Evolutionary conservation across 2,797 vertebrate genomes (phyloP).

Genomic region (Alcedo quadribrachys): DNA sequence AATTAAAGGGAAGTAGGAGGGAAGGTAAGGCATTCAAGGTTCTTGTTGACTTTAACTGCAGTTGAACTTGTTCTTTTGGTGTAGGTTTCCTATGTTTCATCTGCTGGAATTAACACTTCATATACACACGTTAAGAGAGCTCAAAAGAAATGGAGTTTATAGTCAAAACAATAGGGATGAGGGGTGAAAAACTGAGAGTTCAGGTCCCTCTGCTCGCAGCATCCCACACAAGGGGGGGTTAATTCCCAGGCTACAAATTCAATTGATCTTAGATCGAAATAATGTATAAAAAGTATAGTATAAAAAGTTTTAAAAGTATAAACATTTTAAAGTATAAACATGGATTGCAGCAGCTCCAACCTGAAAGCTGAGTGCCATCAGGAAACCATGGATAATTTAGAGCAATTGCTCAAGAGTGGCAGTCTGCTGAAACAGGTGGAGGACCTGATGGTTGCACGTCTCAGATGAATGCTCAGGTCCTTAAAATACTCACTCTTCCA

Average conservation of each 20-base stretch:
- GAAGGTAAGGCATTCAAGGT: background rate
- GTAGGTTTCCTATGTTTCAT: background rate
- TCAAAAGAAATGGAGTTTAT: background rate
- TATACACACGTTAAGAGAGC: background rate
- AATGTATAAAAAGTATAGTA: background rate
- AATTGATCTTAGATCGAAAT: background rate
- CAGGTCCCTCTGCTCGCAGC: background rate
- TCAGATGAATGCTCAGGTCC: background rate
- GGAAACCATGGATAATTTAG: background rate
- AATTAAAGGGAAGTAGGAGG: background rate
- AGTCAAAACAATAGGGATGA: background rate
- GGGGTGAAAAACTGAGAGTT: background rate
- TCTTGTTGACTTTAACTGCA: background rate
- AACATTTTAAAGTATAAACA: background rate
- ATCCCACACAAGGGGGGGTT: background rate
- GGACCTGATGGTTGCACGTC: background rate
- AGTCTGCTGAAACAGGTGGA: background rate
- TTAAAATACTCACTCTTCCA: background rate
- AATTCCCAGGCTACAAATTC: background rate
- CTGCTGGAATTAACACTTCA: background rate
- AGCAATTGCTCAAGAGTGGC: background rate
- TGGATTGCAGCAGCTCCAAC: background rate
- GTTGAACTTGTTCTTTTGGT: background rate
- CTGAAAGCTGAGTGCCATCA: background rate
- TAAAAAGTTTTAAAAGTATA: too few relatives aligned